Conservation (phyloP, 2,113 vertebrate species). For the Myrmecobius fasciatus region DNA sequence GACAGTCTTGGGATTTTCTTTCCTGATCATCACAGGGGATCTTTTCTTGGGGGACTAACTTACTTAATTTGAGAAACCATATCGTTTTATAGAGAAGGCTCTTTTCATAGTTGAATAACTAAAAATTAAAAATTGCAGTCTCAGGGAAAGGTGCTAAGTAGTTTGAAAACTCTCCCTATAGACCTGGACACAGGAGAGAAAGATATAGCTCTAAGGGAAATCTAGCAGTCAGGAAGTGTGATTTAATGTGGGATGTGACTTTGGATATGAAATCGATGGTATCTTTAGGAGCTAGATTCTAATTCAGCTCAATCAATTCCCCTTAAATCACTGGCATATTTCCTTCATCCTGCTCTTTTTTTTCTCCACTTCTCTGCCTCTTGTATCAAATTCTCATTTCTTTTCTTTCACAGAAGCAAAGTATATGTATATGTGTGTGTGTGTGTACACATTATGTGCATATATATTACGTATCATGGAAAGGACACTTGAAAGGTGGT, state of each 20-base stretch:
- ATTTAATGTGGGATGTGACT: neutral
- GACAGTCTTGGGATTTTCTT: neutral
- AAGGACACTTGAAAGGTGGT: neutral
- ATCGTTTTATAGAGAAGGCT: neutral
- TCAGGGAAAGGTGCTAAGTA: slow-evolving; percentile 16
- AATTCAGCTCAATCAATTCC: neutral
- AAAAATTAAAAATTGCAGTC: neutral
- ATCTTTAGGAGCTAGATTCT: neutral
- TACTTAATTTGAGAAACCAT: neutral
- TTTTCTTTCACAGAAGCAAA: neutral
- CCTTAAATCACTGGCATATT: neutral
- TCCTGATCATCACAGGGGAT: neutral
- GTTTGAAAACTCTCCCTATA: slow-evolving; percentile 11
- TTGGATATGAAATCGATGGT: neutral
- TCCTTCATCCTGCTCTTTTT: neutral
- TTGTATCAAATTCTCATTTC: neutral
- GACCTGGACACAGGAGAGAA: neutral
- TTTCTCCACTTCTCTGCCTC: neutral
- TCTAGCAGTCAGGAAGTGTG: neutral
- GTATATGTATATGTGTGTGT: neutral
- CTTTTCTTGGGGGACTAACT: neutral
- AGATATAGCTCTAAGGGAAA: neutral
- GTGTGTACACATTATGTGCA: neutral
- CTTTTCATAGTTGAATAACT: slow-evolving; percentile 22
- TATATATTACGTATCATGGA: neutral